phyloP scores from a whole-genome alignment of 2,888 invertebrate genomes.

The Molanna angustata region DNA sequence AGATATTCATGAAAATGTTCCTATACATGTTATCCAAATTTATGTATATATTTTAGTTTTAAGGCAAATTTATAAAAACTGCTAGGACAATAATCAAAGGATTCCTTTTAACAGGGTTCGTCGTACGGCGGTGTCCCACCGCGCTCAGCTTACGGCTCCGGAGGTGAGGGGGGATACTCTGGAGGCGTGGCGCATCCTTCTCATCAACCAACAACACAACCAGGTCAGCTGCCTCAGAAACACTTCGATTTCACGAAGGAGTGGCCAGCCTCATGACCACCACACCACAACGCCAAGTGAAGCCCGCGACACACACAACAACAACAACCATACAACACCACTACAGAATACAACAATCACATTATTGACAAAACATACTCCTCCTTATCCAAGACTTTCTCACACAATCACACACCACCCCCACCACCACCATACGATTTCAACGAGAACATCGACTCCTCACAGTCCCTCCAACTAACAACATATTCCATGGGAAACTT shows the following conservation, averaged over 20 bases:
- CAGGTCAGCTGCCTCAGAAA: conserved; percentile 51
- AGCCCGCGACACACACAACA: conserved; percentile 14
- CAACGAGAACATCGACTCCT: neutral
- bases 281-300: conserved; percentile 32
- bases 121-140: conserved; percentile 53
- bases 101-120: no score
- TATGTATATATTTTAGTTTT: no score
- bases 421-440: neutral
- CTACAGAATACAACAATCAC: neutral
- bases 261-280: conserved; percentile 53
- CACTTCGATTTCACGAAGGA: conserved; percentile 59
- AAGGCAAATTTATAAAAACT: no score
- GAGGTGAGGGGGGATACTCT: conserved; percentile 46
- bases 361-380: neutral
- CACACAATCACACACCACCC: neutral
- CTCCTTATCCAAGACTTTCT: no score
- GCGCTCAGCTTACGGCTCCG: conserved; percentile 45
- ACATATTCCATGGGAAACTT: neutral
- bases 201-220: conserved; percentile 40
- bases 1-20: no score
- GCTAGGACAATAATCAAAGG: no score
- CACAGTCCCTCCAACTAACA: neutral
- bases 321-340: neutral
- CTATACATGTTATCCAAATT: no score
- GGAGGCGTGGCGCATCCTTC: conserved; percentile 39